A percentile compares a stretch with the other conserved stretches of the same genome.
Conservation (phyloP, 1,140 invertebrate species). For the Eupristina koningsbergeri region DNA sequence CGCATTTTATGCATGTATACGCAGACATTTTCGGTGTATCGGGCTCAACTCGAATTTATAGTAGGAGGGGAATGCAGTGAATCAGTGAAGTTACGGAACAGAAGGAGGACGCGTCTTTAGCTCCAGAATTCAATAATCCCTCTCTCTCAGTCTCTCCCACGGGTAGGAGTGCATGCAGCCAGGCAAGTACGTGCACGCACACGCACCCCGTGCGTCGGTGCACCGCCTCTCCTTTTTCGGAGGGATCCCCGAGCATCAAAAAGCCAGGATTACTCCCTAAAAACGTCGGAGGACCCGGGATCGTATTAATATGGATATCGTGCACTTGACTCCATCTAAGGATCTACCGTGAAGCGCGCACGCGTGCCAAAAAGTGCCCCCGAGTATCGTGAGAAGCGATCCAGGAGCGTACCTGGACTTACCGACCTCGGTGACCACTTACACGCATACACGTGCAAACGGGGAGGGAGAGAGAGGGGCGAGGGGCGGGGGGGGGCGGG, state of each 20-base stretch:
- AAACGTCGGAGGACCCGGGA: conserved; percentile 29
- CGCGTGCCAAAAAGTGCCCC: conserved; percentile 47
- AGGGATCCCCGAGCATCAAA: conserved; percentile 35
- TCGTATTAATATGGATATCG: conserved; percentile 52
- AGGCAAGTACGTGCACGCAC: too few relatives aligned
- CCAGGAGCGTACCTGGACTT: conserved; percentile 53
- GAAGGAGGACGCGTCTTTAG: not conserved
- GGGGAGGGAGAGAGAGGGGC: conserved; percentile 59
- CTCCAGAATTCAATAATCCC: conserved; percentile 47
- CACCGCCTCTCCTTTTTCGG: conserved; percentile 40
- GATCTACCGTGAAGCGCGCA: conserved; percentile 38
- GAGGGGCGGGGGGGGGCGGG: conserved; percentile 58
- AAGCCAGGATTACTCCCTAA: conserved; percentile 45
- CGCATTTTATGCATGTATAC: conserved; percentile 32
- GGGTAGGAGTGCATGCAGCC: not conserved
- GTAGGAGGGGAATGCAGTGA: not conserved
- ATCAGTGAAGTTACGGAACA: not conserved
- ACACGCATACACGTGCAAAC: conserved; percentile 39
- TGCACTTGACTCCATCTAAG: conserved; percentile 43
- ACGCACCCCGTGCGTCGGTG: too few relatives aligned
- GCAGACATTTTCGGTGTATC: not conserved
- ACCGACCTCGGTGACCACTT: conserved; percentile 39
- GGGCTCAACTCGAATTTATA: not conserved
- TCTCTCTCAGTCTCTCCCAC: conserved; percentile 25
- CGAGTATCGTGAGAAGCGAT: conserved; percentile 29